A percentile compares a stretch with the other conserved stretches of the same genome.
Evolutionary conservation across 2,888 invertebrate genomes (phyloP).

Genomic region (Pristionchus maxplancki): DNA sequence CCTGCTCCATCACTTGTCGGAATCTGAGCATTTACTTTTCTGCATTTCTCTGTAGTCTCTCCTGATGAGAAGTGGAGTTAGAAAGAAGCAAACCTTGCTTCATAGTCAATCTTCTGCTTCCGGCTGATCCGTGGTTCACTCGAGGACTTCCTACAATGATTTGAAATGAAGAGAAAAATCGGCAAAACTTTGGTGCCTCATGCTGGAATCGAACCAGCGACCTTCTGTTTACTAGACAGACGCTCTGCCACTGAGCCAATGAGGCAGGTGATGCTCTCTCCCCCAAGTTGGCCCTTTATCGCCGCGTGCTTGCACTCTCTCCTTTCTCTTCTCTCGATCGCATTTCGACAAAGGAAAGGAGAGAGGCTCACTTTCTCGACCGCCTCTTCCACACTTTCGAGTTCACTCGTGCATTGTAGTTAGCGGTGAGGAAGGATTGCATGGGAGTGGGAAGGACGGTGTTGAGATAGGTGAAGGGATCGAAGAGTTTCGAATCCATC

Average conservation of each 20-base stretch:
- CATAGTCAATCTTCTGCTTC: constrained; percentile 63
- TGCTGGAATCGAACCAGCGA: constrained; percentile 56
- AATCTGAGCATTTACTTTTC: too few species aligned
- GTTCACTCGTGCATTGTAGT: constrained; percentile 75
- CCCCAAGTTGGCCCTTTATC: not conserved
- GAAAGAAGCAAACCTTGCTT: constrained; percentile 59
- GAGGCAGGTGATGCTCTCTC: not conserved
- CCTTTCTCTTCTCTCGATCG: not conserved
- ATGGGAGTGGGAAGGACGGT: constrained; percentile 72
- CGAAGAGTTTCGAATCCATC: constrained; percentile 71
- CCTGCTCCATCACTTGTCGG: constrained; percentile 64
- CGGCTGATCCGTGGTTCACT: constrained; percentile 42
- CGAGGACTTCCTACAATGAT: constrained; percentile 45
- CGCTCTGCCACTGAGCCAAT: constrained; percentile 54
- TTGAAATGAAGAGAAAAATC: not conserved
- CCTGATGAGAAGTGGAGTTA: too few species aligned
- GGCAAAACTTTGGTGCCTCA: constrained; percentile 51
- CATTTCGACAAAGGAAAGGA: not conserved
- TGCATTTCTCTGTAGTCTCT: too few species aligned
- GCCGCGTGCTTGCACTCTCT: not conserved
- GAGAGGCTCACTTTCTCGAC: constrained; percentile 58
- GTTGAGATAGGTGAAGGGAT: constrained; percentile 70
- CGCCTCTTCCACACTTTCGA: constrained; percentile 73
- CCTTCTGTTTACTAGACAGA: constrained; percentile 55
- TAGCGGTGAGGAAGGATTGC: constrained; percentile 74